These are phyloP conservation scores for Polia nebulosa DNA, from an alignment of 2,888 invertebrate species.

Conservation along the genomic window DNA sequence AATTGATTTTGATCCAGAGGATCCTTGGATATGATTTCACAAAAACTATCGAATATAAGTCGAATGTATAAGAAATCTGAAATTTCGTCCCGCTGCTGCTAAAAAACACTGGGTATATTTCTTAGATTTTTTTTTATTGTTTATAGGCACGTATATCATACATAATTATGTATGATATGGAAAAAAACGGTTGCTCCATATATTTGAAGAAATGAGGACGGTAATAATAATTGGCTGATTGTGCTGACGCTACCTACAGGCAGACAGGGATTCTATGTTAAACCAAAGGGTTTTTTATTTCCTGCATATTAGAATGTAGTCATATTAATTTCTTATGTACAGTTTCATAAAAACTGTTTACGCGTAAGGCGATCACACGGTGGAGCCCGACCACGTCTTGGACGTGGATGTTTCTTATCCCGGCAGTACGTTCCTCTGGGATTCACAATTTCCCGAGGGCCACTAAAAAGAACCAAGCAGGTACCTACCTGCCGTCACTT, in stretches of 20 bases:
- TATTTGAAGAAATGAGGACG: background rate
- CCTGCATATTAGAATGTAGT: too few species aligned
- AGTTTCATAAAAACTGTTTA: too few species aligned
- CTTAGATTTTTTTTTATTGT: too few species aligned
- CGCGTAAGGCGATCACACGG: background rate
- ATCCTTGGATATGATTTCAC: too few species aligned
- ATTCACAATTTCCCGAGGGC: background rate
- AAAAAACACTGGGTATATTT: too few species aligned
- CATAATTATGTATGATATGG: too few species aligned
- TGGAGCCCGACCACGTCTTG: background rate
- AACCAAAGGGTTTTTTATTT: too few species aligned
- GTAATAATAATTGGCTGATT: background rate
- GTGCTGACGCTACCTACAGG: too few species aligned
- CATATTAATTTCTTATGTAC: too few species aligned
- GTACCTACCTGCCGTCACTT: background rate
- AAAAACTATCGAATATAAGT: too few species aligned
- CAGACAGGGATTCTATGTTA: too few species aligned
- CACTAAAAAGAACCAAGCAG: background rate
- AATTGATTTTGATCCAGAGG: background rate
- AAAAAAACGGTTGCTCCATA: background rate
- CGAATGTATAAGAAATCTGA: background rate
- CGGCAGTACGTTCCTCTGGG: background rate
- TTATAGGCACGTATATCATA: too few species aligned
- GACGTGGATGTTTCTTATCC: background rate
- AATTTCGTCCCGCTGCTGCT: background rate